Evolutionary conservation across 2,888 invertebrate species (phyloP).

Genomic region (Ypsolopha scabrella): DNA sequence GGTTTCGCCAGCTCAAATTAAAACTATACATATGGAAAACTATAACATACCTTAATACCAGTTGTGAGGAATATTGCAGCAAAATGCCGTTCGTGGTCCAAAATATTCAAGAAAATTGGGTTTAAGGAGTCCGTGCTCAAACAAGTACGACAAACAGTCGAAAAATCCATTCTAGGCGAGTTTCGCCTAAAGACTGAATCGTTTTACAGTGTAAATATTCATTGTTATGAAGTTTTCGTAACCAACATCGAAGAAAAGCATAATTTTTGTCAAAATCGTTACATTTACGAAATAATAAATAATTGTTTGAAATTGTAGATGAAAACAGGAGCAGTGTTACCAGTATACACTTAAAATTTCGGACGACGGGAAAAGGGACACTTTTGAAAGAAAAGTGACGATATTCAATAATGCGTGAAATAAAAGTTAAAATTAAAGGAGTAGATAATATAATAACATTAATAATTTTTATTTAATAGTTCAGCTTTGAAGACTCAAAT

Average conservation of each 20-base stretch:
- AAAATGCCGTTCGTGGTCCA: conserved; percentile 14
- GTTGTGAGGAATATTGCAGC: conserved; percentile 18
- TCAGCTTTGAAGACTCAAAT: too few relatives aligned
- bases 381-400: too few relatives aligned
- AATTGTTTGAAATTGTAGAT: neutral
- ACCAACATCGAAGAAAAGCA: neutral
- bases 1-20: too few relatives aligned
- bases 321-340: too few relatives aligned
- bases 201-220: too few relatives aligned
- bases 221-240: too few relatives aligned
- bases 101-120: conserved; percentile 21
- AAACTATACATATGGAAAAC: neutral
- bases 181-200: neutral
- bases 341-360: too few relatives aligned
- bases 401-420: too few relatives aligned
- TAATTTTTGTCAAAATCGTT: neutral
- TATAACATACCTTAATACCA: conserved; percentile 24
- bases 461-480: too few relatives aligned
- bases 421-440: too few relatives aligned
- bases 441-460: too few relatives aligned
- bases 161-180: neutral
- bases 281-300: neutral
- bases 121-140: conserved; percentile 15
- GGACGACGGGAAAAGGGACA: too few relatives aligned
- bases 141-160: conserved; percentile 28